phyloP scores from a whole-genome alignment of 2,888 invertebrate species.

The Muscina levida region DNA sequence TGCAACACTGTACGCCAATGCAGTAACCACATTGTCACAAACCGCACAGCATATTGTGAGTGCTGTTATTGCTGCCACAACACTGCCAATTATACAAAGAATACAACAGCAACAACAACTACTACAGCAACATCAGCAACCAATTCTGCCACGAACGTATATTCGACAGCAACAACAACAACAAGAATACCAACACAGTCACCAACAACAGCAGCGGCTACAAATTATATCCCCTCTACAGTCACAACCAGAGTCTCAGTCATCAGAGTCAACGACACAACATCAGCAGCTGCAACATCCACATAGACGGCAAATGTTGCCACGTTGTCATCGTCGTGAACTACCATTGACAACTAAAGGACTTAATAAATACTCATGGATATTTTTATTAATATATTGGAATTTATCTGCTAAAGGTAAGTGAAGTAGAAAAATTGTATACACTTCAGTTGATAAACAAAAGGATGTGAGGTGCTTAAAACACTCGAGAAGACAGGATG shows the following conservation, averaged over 20 bases:
- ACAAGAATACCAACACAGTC: constrained; percentile 70
- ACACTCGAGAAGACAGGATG: not conserved
- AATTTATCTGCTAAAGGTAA: constrained; percentile 80
- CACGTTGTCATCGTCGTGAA: constrained; percentile 47
- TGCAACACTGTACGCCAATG: constrained; percentile 61
- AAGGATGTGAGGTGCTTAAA: not conserved
- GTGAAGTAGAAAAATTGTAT: constrained; percentile 64
- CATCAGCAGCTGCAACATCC: constrained; percentile 11
- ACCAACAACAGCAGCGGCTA: constrained; percentile 56
- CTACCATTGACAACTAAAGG: constrained; percentile 72
- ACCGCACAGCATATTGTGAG: constrained; percentile 58
- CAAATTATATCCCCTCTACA: constrained; percentile 3
- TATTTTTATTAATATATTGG: constrained; percentile 80
- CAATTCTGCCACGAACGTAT: constrained; percentile 46
- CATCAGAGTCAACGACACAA: constrained; percentile 57
- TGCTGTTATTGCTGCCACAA: constrained; percentile 60
- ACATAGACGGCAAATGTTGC: constrained; percentile 44
- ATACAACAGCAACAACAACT: constrained; percentile 33
- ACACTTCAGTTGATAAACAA: not conserved
- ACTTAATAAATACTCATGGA: constrained; percentile 80
- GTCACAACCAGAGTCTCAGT: constrained; percentile 32
- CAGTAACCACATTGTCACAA: constrained; percentile 54
- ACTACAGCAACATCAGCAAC: constrained; percentile 40
- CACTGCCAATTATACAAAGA: constrained; percentile 62
- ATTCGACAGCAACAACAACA: constrained; percentile 41